Evolutionary conservation across 2,797 vertebrate genomes (phyloP), one percentile per base, ranked within the genome.

Genomic region (Okamejei kenojei): DNA sequence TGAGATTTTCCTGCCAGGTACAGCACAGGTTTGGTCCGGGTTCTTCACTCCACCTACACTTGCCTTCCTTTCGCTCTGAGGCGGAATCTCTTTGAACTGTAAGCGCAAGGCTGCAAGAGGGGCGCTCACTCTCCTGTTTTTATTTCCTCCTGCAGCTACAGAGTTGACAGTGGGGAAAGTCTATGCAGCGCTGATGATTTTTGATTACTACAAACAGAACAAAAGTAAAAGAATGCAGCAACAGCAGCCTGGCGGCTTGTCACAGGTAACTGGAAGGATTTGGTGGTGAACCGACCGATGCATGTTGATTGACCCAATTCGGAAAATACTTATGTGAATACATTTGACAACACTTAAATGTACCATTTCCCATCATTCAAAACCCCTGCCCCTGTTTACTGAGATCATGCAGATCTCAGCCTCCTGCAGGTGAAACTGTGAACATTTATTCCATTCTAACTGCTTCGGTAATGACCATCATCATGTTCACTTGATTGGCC

Each of bases 161-260:
- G 98, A 99, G 95, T 97, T 99, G 96, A 99, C 98, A 0, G 98
- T 99, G 93, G 98, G 98, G 79, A 99, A 99, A 94, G 98, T 99
- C 82, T 99, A 99, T 0, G 98, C 98, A 0, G 98, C 98, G 0
- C 96, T 99, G 93, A 99, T 99, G 98, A 99, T 99, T 95, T 98
- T 99, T 0, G 98, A 99, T 96, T 99, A 98, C 97, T 98, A 98
- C 95, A 99, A 99, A 94, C 98, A 99, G 96, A 98, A 97, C 93
- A 97, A 97, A 95, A 97, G 96, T 78, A 97, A 96, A 94, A 97
- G 96, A 93, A 96, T 97, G 21, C 98, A 98, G 94, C 96, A 96
- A 93, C 98, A 98, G 94, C 96, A 97, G 93, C 94, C 96, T 81
- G 95, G 74, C 96, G 94, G 93, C 96, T 95, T 73, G 90, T 74